These are phyloP conservation scores for Pseudomyrmex sp. DNA, from an alignment of 1,140 invertebrate genomes.

Conservation along the genomic window DNA sequence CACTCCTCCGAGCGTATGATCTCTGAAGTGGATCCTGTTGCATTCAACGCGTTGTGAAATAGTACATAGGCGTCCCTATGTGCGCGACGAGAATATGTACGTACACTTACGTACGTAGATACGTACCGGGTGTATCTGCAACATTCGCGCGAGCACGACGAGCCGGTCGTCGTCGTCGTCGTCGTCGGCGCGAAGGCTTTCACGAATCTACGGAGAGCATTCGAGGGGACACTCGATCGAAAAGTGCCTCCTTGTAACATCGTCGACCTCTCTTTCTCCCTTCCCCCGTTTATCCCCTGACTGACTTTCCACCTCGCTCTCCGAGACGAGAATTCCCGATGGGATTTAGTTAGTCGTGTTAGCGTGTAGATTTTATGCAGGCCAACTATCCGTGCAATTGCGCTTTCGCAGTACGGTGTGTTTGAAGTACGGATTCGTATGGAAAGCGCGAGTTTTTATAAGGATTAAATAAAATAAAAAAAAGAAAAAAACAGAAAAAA, in stretches of 20 bases:
- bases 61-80: not conserved
- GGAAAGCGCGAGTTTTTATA: not conserved
- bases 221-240: conserved; percentile 65
- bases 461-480: too few relatives aligned
- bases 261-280: not conserved
- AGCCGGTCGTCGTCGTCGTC: not conserved
- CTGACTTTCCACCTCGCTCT: not conserved
- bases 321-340: conserved; percentile 19
- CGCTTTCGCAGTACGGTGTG: not conserved
- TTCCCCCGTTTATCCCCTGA: not conserved
- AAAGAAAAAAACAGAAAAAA: not conserved
- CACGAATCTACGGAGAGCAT: conserved; percentile 59
- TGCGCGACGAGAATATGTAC: not conserved
- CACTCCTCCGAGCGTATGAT: conserved; percentile 34
- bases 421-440: not conserved
- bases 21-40: conserved; percentile 54
- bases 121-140: conserved; percentile 11
- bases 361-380: conserved; percentile 10
- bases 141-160: conserved; percentile 22
- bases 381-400: not conserved
- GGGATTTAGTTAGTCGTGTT: conserved; percentile 33
- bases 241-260: conserved; percentile 65
- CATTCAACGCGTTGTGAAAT: conserved; percentile 42
- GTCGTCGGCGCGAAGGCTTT: conserved; percentile 49
- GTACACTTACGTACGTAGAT: not conserved